Base-by-base conservation (phyloP, 2,113 vertebrate genomes). In the Corvus hawaiiensis region DNA sequence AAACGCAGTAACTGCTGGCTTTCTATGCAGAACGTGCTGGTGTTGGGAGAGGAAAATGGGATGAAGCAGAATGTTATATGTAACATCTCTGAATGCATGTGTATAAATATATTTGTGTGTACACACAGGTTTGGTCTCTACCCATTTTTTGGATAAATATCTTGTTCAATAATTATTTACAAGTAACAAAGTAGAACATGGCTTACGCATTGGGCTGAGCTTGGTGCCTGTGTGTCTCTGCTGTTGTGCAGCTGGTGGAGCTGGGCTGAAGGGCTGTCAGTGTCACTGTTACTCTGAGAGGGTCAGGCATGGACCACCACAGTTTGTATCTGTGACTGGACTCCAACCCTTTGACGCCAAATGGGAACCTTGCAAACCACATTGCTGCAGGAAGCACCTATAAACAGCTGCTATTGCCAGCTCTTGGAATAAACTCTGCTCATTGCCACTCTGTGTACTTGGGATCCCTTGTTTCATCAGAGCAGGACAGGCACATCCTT, bases 401-500 rank as follows among this genome's bases (percentile, higher is more conserved):
- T 32, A 33, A 90, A 41, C 20, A 22, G 3, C 32, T 74, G 37
- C 14, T 4, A 1, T 33, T 77, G 27, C 13, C 44, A 56, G 48
- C 49, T 41, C 49, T 41, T 2, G 11, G 35, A 79, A 23, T 64
- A 41, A 75, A 61, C 39, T 63, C 62, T 71, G 27, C 35, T 84
- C 19, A 0, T 23, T 62, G 32, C 16, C 63, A 0, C 69, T 43
- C 27, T 56, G 14, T 4, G 5, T 59, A 4, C 61, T 46, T 1
- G 5, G 58, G 32, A 23, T 73, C 64, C 24, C 0, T 0, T 0
- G 0, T 49, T 91, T 69, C 46, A 28, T 92, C 63, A 80, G 37
- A 85, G 35, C 71, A 87, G 35, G 61, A 46, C 18, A 18, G 54
- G 30, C 32, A 18, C 30, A 22, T 77, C 10, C 62, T 89, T 46